Conservation (phyloP, 2,888 invertebrate genomes). For the Hirtodrosophila trivittata region DNA sequence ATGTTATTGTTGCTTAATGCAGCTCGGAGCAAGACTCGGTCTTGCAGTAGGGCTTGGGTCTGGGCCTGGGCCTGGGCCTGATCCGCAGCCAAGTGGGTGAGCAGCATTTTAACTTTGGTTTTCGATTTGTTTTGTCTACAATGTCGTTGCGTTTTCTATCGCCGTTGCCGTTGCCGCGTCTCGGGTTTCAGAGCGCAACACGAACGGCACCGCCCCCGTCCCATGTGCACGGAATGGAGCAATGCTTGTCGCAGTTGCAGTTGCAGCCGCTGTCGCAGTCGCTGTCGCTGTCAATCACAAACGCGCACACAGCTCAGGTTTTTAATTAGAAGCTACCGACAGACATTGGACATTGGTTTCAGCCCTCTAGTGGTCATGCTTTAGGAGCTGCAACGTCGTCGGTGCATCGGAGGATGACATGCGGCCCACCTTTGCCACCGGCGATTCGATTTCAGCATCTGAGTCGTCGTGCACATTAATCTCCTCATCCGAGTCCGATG, state of each 20-base stretch:
- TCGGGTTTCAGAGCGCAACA: constrained; percentile 63
- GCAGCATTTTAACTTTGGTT: constrained; percentile 80
- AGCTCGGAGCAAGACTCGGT: constrained; percentile 15
- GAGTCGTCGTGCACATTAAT: constrained; percentile 92
- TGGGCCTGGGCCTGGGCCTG: constrained; percentile 17
- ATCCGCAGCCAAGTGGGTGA: constrained; percentile 77
- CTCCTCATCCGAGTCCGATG: constrained; percentile 87
- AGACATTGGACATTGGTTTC: constrained; percentile 4
- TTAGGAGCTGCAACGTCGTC: constrained; percentile 81
- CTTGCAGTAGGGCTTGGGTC: constrained; percentile 6
- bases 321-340: constrained; percentile 69
- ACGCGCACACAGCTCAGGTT: constrained; percentile 79
- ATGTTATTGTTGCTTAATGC: constrained; percentile 22
- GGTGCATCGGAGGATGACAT: constrained; percentile 70
- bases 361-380: constrained; percentile 81
- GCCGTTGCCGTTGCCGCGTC: constrained; percentile 29
- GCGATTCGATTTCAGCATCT: constrained; percentile 79
- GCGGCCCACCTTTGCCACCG: constrained; percentile 69
- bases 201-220: constrained; percentile 45
- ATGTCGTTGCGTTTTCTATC: constrained; percentile 26
- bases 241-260: constrained; percentile 2
- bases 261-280: constrained; percentile 7
- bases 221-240: not conserved
- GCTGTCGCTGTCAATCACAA: constrained; percentile 77
- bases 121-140: constrained; percentile 68